Evolutionary conservation across 35 echinoderm and acorn worm genomes (phyloP).

Genomic region (Strongylocentrotus purpuratus): DNA sequence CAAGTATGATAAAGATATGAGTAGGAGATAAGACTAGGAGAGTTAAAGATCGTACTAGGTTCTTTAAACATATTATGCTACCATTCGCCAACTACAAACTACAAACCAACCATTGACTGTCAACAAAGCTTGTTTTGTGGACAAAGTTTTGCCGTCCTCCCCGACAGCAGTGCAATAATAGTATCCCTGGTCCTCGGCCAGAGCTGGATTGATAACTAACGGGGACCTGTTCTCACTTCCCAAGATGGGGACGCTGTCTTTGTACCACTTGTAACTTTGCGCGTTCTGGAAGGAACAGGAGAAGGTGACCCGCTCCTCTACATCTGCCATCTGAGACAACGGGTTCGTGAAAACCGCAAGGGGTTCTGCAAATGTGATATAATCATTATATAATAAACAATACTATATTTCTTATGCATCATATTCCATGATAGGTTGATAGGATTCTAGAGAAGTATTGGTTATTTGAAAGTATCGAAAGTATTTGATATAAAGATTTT

Average conservation of each 20-base stretch:
- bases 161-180: constrained; percentile 8
- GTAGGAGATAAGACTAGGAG: too few relatives aligned
- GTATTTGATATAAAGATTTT: background rate
- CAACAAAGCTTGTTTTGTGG: background rate
- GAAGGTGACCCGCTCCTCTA: background rate
- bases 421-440: background rate
- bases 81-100: too few relatives aligned
- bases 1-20: too few relatives aligned
- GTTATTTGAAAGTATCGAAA: too few relatives aligned
- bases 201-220: constrained; percentile 10
- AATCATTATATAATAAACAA: background rate
- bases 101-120: background rate
- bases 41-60: too few relatives aligned
- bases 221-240: background rate
- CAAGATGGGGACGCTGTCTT: background rate
- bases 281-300: background rate
- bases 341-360: background rate
- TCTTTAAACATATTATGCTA: too few relatives aligned
- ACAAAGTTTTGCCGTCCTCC: background rate
- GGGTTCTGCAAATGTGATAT: background rate
- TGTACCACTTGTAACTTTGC: background rate
- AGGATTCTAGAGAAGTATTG: background rate
- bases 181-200: constrained; percentile 8
- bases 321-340: background rate
- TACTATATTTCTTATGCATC: background rate